Conservation (phyloP, 1,140 invertebrate species). For the Samia ricini region DNA sequence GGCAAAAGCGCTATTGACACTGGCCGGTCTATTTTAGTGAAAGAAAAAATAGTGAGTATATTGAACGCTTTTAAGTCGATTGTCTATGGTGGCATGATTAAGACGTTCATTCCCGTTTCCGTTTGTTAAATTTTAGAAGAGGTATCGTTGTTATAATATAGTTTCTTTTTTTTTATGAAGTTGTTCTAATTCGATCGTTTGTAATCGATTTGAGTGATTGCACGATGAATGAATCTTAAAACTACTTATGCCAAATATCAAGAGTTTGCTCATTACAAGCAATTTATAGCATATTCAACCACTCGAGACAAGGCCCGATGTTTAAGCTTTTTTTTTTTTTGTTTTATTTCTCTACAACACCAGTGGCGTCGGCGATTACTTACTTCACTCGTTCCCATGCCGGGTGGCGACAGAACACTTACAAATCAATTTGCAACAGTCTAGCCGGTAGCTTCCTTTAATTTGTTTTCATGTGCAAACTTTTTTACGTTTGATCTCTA, state of each 20-base stretch:
- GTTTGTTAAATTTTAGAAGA: constrained; percentile 17
- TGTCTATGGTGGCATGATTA: constrained; percentile 65
- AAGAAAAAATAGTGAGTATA: constrained; percentile 13
- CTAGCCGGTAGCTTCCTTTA: constrained; percentile 58
- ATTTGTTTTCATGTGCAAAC: constrained; percentile 38
- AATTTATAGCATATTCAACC: constrained; percentile 7
- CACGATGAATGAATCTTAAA: background rate
- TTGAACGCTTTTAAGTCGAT: constrained; percentile 59
- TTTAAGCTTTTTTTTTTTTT: background rate
- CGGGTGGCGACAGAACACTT: constrained; percentile 73
- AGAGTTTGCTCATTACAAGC: constrained; percentile 1
- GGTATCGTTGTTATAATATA: background rate
- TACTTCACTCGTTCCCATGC: constrained; percentile 57
- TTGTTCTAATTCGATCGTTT: too few species aligned
- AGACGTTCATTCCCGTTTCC: constrained; percentile 50
- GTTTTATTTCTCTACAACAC: background rate
- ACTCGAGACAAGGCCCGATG: background rate
- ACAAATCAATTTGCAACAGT: constrained; percentile 66
- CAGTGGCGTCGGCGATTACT: background rate
- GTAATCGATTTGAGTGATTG: too few species aligned
- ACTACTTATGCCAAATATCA: constrained; percentile 3
- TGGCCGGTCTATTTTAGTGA: constrained; percentile 45
- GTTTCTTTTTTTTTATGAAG: background rate
- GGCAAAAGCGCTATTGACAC: constrained; percentile 53
- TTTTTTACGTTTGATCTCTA: constrained; percentile 29